Conservation (phyloP, 2,888 invertebrate genomes). For the Melieria crassipennis region DNA sequence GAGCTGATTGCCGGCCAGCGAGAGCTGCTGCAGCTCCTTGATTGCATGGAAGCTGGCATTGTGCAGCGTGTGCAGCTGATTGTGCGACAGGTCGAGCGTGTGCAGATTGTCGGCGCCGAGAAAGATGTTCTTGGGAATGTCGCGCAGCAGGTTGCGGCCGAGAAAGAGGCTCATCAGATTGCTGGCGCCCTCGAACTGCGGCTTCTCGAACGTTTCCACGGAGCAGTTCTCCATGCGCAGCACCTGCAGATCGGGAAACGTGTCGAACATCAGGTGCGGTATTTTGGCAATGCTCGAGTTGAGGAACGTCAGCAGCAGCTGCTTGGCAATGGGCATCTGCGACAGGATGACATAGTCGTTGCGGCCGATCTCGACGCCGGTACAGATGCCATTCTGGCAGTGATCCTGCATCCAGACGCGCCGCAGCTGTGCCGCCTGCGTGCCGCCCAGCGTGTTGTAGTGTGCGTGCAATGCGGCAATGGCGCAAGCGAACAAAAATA, state of each 20-base stretch:
- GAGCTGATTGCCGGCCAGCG: slow-evolving; percentile 55
- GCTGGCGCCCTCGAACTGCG: slow-evolving; percentile 63
- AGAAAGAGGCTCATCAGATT: slow-evolving; percentile 59
- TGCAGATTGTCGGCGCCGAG: slow-evolving; percentile 62
- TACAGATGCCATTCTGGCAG: slow-evolving; percentile 56
- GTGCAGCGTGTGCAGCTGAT: slow-evolving; percentile 52
- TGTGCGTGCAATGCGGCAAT: slow-evolving; percentile 31
- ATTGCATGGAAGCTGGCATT: slow-evolving; percentile 60
- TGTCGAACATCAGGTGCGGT: slow-evolving; percentile 62
- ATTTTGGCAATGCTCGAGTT: slow-evolving; percentile 63
- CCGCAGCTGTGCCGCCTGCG: slow-evolving; percentile 53
- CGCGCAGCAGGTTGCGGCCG: slow-evolving; percentile 56
- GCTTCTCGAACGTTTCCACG: slow-evolving; percentile 59
- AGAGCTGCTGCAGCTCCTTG: slow-evolving; percentile 58
- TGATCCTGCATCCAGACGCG: slow-evolving; percentile 64
- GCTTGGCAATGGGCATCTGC: slow-evolving; percentile 56
- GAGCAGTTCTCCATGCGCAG: slow-evolving; percentile 63
- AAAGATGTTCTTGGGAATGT: slow-evolving; percentile 62
- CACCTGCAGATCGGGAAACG: slow-evolving; percentile 61
- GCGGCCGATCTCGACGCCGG: slow-evolving; percentile 55
- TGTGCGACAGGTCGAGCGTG: slow-evolving; percentile 52
- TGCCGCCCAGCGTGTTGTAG: not conserved
- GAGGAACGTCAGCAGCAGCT: slow-evolving; percentile 56
- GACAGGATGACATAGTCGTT: slow-evolving; percentile 62
- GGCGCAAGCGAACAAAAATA: slow-evolving; percentile 30